Base-by-base conservation (phyloP, 2,797 vertebrate species). In the Sternotherus odoratus region DNA sequence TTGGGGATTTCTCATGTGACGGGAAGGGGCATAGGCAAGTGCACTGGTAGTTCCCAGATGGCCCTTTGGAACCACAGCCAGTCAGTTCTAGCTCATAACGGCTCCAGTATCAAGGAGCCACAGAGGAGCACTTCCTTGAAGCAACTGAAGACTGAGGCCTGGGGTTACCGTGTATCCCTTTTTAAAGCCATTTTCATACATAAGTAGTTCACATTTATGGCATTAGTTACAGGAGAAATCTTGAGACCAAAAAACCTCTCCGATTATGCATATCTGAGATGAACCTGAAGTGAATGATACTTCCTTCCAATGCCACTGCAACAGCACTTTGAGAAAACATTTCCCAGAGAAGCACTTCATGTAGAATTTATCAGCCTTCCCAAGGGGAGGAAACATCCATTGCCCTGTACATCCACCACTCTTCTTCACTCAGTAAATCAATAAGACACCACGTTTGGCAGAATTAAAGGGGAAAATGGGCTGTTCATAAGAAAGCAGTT, bases 401-500 rank as follows among this genome's bases (percentile, higher is more conserved):
- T 95, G 95, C 88, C 50, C 74, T 49, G 86, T 92, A 92, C 87
- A 96, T 94, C 93, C 95, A 91, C 81, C 86, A 85, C 94, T 87
- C 85, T 87, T 95, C 83, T 93, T 89, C 28, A 0, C 77, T 95
- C 95, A 91, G 84, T 91, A 83, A 46, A 78, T 86, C 85, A 83
- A 77, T 88, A 93, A 89, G 79, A 90, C 87, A 86, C 8, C 6
- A 86, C 87, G 94, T 88, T 89, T 93, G 83, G 87, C 90, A 94
- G 81, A 86, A 50, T 89, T 90, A 72, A 90, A 80, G 94, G 84
- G 19, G 91, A 91, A 96, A 96, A 91, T 77, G 85, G 95, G 86
- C 90, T 94, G 86, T 53, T 93, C 72, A 1, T 66, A 69, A 88
- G 53, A 86, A 94, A 87, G 90, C 77, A 56, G 91, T 46, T 75